Percentiles rank a stretch among this genome's conserved stretches.
These are phyloP conservation scores for Lophius piscatorius DNA, from an alignment of 2,113 vertebrate species.

Conservation along the genomic window DNA sequence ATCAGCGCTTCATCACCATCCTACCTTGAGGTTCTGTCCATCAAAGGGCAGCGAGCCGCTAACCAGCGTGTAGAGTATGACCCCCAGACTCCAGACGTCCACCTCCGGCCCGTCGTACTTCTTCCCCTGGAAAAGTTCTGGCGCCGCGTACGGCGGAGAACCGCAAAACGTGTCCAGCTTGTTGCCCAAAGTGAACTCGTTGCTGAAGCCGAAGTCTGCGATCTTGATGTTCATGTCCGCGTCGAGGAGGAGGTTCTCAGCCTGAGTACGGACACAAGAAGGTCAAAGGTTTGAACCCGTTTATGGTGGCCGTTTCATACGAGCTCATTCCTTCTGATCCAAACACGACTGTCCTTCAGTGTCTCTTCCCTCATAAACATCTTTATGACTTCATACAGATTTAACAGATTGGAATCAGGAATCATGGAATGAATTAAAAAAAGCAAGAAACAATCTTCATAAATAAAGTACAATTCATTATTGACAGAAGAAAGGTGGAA, in stretches of 20 bases:
- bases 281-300: no score
- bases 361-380: no score
- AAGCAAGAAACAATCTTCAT: no score
- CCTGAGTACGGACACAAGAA: conserved; percentile 69
- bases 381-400: no score
- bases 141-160: conserved; percentile 96
- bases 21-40: conserved; percentile 96
- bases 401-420: no score
- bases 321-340: no score
- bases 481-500: no score
- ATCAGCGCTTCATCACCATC: neutral
- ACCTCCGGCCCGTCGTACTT: conserved; percentile 98
- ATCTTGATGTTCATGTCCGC: conserved; percentile 99
- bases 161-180: conserved; percentile 99
- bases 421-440: no score
- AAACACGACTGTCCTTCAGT: no score
- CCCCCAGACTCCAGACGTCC: conserved; percentile 98
- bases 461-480: no score
- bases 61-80: conserved; percentile 98
- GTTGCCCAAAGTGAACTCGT: conserved; percentile 96
- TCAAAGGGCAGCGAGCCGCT: conserved; percentile 98
- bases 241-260: conserved; percentile 97
- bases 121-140: conserved; percentile 98
- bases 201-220: conserved; percentile 98
- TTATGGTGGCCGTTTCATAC: no score